Base-by-base conservation (phyloP, 30 jellyfish, hydroid and myxozoan species). In the Cassiopea andromeda region DNA sequence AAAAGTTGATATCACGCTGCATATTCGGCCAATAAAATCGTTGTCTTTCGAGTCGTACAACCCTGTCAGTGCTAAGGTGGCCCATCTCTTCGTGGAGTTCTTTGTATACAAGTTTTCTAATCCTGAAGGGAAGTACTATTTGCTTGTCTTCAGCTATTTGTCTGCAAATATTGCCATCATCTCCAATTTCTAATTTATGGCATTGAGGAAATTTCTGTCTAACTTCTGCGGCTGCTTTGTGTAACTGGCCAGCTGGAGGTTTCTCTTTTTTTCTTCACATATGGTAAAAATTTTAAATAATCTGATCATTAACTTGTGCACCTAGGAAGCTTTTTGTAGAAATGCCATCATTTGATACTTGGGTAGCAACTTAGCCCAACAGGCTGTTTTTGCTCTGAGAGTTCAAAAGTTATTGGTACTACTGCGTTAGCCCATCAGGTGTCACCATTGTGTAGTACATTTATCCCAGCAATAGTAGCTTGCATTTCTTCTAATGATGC, bases 61-160 rank as follows among this genome's bases (percentile, higher is more conserved):
- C 93, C 44, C 69, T 46, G 1, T 89, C 94, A 5, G 69, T 12
- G 19, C 94, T 91, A 7, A 82, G 90, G 85, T 89, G 96, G 13
- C 94, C 96, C 94, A 89, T 89, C 7, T 74, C 61, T 43, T 15
- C 81, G 47, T 89, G 93, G 9, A 89, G 47, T 46, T 87, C 87
- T 45, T 44, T 44, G 47, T 17, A 77, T 8, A 87, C 64, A 2
- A 87, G 4, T 38, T 54, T 16, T 8, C 85, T 71, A 7, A 16
- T 13, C 60, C 1, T 43, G 46, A 46, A 9, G 1, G 93, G 93
- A 13, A 50, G 57, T 0, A 85, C 82, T n/a, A 85, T 50, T 66
- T 85, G 93, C 8, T 48, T 58, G 81, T 8, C 47, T 7, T 43
- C 47, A 12, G 91, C 81, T n/a, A 58, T 15, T 1, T 17, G 5